Base-by-base conservation (phyloP, 2,888 invertebrate genomes). In the Amphipoea lucens region DNA sequence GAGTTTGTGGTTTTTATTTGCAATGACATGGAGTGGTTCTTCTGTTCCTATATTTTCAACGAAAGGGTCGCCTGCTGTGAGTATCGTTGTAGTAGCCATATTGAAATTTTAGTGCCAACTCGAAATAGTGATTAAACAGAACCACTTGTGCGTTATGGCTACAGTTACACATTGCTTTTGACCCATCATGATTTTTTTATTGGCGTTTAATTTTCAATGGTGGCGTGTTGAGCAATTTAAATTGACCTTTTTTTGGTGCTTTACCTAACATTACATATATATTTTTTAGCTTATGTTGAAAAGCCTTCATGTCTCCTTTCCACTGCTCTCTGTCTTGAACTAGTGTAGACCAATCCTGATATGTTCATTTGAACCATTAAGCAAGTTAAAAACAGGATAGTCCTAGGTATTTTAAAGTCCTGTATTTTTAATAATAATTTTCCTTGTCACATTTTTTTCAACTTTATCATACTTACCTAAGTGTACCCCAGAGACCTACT, bases 21-120 rank as follows among this genome's bases (percentile, higher is more conserved):
- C 20, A 63, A 20, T 20, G 65, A 9, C 11, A 40, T 20, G 62
- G 12, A 72, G 54, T 78, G 40, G 68, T 48, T 17, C 51, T 84
- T 78, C 78, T 84, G 87, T 60, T n/a, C 1, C 4, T 23, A 36
- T 45, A 54, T 78, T 40, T 54, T 48, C 1, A n/a, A n/a, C 51
- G 65, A 12, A 67, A 57, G 11, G 74, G 66, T 65, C 48, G 74
- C 72, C 78, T 51, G 83, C 71, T 84, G 87, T 72, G 60, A 72
- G 70, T 48, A 69, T 63, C 70, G 74, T 76, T 87, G 84, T 81
- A 67, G 70, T 69, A 69, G 66, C 82, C 79, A 88, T 81, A 79
- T 84, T 84, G 89, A 80, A 88, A 84, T 88, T 82, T 84, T 87
- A 87, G 80, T 82, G 77, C 65, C 76, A 82, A 82, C 82, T 83